Base-by-base conservation (phyloP, 2,797 vertebrate species). In the Scolopax bukidnonensis region DNA sequence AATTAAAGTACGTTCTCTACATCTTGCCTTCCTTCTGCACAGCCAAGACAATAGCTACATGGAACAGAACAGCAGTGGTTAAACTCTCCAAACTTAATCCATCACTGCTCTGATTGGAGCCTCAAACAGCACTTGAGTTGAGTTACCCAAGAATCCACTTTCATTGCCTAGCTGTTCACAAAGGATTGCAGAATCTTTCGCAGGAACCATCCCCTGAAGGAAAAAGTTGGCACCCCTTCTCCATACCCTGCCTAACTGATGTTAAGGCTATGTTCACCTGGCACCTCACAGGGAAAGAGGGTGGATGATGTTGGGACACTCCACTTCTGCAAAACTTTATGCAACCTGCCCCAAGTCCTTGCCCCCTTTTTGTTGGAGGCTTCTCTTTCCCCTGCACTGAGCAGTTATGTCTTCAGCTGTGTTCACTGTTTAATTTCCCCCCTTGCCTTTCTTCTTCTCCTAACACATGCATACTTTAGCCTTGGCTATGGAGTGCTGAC, bases 381-480 rank as follows among this genome's bases (percentile, higher is more conserved):
- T 98, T 96, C 95, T 87, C 85, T 93, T 96, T 91, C 95, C 96
- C 97, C 86, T 95, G 93, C 27, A 76, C 5, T 51, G 95, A 94
- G 86, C 89, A 81, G 94, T 97, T 97, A 97, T 10, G 93, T 98
- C 97, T 97, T 98, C 90, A 97, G 97, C 97, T 96, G 97, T 94
- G 96, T 96, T 97, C 96, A 69, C 92, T 97, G 95, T 87, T 98
- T 97, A 84, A 97, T 98, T 92, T 96, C 95, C 95, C 79, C 78
- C 65, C 89, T 91, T 61, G 97, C 87, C 95, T 98, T 97, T 96
- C 95, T 98, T 97, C 92, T 96, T 92, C 70, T 93, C 97, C 98
- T 98, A 98, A 98, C 97, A 94, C 98, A 98, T 98, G 98, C 98
- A 98, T 98, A 98, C 98, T 98, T 98, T 96, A 97, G 98, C 96